Base-by-base conservation (phyloP, 2,888 invertebrate species). In the Oscheius sp. region DNA sequence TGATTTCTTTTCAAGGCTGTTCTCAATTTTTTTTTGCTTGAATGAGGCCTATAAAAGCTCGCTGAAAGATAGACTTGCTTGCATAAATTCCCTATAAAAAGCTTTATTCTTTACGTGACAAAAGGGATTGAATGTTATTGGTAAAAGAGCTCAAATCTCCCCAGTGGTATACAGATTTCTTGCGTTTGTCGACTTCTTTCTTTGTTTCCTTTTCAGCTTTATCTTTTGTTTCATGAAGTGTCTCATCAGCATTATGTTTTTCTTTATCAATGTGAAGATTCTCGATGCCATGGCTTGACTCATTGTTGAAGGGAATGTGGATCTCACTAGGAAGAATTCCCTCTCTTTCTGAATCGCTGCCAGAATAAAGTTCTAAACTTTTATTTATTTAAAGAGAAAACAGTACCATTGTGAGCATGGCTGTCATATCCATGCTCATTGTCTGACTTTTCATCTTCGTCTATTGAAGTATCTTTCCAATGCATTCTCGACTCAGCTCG, bases 121-220 rank as follows among this genome's bases (percentile, higher is more conserved):
- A 53, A 10, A 76, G 71, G n/a, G 71, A 69, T 31, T 76, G 74
- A n/a, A 76, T 76, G 66, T 76, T 76, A 31, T 72, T 76, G 4
- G 76, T 76, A 57, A 76, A 76, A 25, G 64, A 68, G 2, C 66
- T 66, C 50, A 76, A 48, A 50, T 76, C 76, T 2, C 76, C 76
- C 76, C 76, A 76, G 45, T 76, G 72, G 25, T 39, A 48, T 6
- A 48, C 37, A 3, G 64, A 39, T n/a, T 46, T 65, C 20, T 34
- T 48, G 25, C 52, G 64, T 39, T 64, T 69, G 17, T 50, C 48
- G 23, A 29, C 61, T 12, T 27, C 45, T 20, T 57, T 29, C 37
- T 48, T 25, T 23, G 33, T 63, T 15, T 70, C 33, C 27, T 39
- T 58, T 4, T 12, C 33, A 17, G 20, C 33, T 10, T 52, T 50